A percentile compares a stretch with the other conserved stretches of the same genome.
Evolutionary conservation across 1,140 invertebrate genomes (phyloP).

Genomic region (Temnothorax longispinosus): DNA sequence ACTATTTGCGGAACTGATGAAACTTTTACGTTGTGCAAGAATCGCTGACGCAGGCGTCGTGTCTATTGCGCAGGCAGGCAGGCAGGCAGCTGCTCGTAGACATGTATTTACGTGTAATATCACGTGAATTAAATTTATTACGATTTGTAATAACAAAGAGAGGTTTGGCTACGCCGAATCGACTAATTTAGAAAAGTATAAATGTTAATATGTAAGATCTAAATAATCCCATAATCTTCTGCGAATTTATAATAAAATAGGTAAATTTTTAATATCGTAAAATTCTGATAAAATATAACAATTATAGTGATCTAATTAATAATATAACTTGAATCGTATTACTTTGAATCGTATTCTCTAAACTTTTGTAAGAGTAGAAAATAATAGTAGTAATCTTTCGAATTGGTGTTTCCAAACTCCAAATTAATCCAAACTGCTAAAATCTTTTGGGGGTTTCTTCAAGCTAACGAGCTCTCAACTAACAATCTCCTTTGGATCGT

Average conservation of each 20-base stretch:
- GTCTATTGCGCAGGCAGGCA: constrained; percentile 21
- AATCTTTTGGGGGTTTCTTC: too few relatives aligned
- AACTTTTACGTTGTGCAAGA: constrained; percentile 27
- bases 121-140: constrained; percentile 13
- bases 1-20: constrained; percentile 29
- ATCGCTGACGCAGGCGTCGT: background rate
- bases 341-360: background rate
- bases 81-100: background rate
- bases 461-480: background rate
- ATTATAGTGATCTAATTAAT: constrained; percentile 1
- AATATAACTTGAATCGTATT: background rate
- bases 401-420: background rate
- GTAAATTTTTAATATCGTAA: background rate
- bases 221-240: background rate
- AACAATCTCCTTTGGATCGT: background rate
- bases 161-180: background rate
- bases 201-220: background rate
- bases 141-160: background rate
- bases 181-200: background rate
- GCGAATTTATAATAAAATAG: background rate
- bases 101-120: constrained; percentile 24
- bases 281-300: background rate
- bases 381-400: background rate
- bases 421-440: background rate
- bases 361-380: background rate